Percentiles rank a stretch among this genome's conserved stretches.
Conservation (phyloP, 2,797 vertebrate genomes). For the Argentina silus region DNA sequence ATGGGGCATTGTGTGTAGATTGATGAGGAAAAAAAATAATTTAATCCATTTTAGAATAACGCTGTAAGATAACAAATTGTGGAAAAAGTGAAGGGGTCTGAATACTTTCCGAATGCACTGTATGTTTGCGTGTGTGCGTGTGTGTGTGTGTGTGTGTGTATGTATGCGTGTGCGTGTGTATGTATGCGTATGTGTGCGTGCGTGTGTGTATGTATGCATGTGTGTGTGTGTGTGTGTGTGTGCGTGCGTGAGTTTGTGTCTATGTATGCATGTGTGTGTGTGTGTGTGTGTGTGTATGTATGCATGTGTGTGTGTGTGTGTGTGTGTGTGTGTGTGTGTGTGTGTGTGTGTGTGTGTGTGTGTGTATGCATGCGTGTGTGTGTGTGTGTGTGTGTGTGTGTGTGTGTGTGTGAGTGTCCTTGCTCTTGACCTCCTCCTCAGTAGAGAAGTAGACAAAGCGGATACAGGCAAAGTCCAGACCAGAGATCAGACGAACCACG, state of each 20-base stretch:
- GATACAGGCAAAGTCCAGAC: constrained; percentile 46
- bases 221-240: constrained; percentile 7
- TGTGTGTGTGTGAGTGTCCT: constrained; percentile 24
- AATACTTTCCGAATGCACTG: no score
- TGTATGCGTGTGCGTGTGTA: background rate
- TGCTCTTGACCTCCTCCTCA: constrained; percentile 51
- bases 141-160: constrained; percentile 5
- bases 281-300: constrained; percentile 8
- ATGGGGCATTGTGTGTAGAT: no score
- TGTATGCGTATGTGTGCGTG: constrained; percentile 9
- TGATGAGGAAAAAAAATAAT: no score
- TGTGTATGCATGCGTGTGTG: no score
- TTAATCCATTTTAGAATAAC: no score
- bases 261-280: background rate
- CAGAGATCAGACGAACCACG: constrained; percentile 43
- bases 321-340: no score
- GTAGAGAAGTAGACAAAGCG: constrained; percentile 50
- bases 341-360: no score
- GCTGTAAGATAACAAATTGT: no score
- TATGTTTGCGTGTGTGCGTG: no score
- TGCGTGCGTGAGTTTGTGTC: background rate
- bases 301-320: background rate
- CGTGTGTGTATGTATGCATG: background rate
- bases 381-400: no score
- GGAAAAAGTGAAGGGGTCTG: no score